Evolutionary conservation across 2,113 vertebrate species (phyloP), one percentile per base, ranked within the genome.

Genomic region (Plectropomus leopardus): DNA sequence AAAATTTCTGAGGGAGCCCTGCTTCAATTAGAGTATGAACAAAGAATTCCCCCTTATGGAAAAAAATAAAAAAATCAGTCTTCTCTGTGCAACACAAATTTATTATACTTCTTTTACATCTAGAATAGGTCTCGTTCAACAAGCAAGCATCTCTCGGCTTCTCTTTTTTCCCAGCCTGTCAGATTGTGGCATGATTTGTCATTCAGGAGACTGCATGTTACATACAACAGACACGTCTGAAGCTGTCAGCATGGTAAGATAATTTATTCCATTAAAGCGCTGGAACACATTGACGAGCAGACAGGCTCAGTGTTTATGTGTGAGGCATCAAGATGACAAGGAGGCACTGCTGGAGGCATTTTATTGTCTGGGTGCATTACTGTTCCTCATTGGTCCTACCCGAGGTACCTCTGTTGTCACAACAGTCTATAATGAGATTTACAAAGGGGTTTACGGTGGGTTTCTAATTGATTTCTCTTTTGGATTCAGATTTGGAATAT

Each of bases 231-330:
- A 55, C 74, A 76, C 64, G 82, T 84, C 30, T 74, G 23, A 69
- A 80, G 78, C 80, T 76, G 86, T 88, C 85, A 83, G 48, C 54
- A 8, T 1, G 15, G 54, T 42, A 47, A 76, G 73, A 83, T 86
- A 71, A 91, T 86, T 82, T 81, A 90, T 91, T 89, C 86, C 64
- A 92, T 90, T 87, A 88, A 86, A 86, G 34, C 34, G 16, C 53
- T 44, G 64, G 78, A 77, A 86, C 67, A 67, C 66, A 53, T 9
- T 87, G 87, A 89, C 72, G 82, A 67, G 79, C 72, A 85, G 78
- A 85, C 83, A 86, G 68, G 28, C 53, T 75, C 69, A 64, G 57
- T 86, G 69, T 90, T 83, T 72, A 57, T 60, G 51, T 76, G 76
- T 19, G 69, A 84, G 70, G 71, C 70, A 80, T 85, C 75, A 72